Percentiles rank a stretch among this genome's conserved stretches.
Evolutionary conservation across 64 coral and sea anemone species (phyloP).

Genomic region (Platygyra sinensis): DNA sequence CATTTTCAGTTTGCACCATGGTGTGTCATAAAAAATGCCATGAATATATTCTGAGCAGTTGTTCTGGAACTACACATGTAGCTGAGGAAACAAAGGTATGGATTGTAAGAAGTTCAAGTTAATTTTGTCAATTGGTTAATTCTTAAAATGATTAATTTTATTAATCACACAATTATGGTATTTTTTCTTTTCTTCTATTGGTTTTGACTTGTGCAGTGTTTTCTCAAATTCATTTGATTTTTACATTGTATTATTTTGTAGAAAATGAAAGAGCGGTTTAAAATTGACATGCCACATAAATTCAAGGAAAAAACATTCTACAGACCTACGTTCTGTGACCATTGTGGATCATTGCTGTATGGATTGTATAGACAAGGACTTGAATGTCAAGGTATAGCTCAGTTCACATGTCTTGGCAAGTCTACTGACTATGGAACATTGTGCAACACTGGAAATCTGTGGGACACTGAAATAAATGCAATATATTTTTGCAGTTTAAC

Average conservation of each 20-base stretch:
- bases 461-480: too few species aligned
- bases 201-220: background rate
- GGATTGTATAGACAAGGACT: slow-evolving; percentile 87
- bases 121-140: background rate
- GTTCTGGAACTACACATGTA: slow-evolving; percentile 75
- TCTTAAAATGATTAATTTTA: too few species aligned
- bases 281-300: slow-evolving; percentile 86
- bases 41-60: slow-evolving; percentile 81
- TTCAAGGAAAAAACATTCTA: slow-evolving; percentile 84
- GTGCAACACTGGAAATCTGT: too few species aligned
- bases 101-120: background rate
- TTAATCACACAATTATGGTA: too few species aligned
- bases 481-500: too few species aligned
- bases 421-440: too few species aligned
- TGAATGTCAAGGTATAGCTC: slow-evolving; percentile 79
- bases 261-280: slow-evolving; percentile 91
- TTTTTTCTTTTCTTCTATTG: too few species aligned
- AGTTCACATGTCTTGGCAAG: too few species aligned
- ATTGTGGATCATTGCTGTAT: slow-evolving; percentile 96
- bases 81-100: slow-evolving; percentile 80
- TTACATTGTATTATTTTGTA: background rate
- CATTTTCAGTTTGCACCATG: slow-evolving; percentile 74
- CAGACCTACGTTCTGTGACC: slow-evolving; percentile 95
- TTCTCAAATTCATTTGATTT: background rate
- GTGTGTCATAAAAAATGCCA: slow-evolving; percentile 96